Base-by-base conservation (phyloP, 2,888 invertebrate genomes). In the Criorhina ranunculi region DNA sequence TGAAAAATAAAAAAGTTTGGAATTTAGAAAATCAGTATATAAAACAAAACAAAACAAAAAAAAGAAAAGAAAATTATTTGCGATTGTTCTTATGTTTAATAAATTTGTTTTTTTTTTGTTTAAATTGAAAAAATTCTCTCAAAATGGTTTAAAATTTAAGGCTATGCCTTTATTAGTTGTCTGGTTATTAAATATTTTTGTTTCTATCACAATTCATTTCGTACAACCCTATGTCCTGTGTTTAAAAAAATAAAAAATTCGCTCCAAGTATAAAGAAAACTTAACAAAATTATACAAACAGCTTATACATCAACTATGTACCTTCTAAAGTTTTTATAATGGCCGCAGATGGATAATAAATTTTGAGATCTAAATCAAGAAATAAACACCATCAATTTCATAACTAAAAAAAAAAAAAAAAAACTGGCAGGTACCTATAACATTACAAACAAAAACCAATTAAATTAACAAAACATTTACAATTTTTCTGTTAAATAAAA, bases 191-290 rank as follows among this genome's bases (percentile, higher is more conserved):
- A 83, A 31, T 46, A 31, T 59, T 53, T 62, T 46, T 79, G 64
- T 79, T 79, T 79, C 80, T 85, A 85, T 85, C 85, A 85, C 85
- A 85, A 75, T 85, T 70, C 69, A 76, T 64, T 80, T 70, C 75
- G 66, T 85, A 70, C 75, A 70, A 76, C 59, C n/a, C 75, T 67
- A 73, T 46, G 53, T 76, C 60, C 49, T 57, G 75, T 70, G 24
- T 24, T 24, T 75, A 49, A 67, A 70, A 77, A 85, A 69, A 3
- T 75, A 49, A 67, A 70, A 77, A 85, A 69, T 80, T 85, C 80
- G 75, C 60, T 85, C 75, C 64, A 70, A 44, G 60, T 37, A 62
- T 69, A 15, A 31, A 37, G 8, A 64, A 55, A 62, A 62, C 6
- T n/a, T 53, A 9, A 46, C 5, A 15, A 33, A 31, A 9, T 66